These are phyloP conservation scores for Caradrina clavipalpis DNA, from an alignment of 2,888 invertebrate genomes.

Conservation along the genomic window DNA sequence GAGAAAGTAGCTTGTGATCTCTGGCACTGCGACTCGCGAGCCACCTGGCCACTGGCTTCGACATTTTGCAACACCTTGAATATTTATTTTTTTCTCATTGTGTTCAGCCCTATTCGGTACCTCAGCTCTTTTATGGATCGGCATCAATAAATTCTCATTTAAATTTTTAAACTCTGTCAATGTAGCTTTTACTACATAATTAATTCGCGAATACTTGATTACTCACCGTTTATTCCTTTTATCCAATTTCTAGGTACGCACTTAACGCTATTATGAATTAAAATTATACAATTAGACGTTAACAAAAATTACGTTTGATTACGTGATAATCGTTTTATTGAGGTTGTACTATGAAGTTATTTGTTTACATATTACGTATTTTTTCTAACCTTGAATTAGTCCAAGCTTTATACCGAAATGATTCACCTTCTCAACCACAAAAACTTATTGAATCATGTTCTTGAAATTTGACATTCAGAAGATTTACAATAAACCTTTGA, in stretches of 20 bases:
- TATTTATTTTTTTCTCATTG: slow-evolving; percentile 72
- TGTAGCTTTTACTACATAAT: slow-evolving; percentile 66
- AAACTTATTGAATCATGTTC: slow-evolving; percentile 64
- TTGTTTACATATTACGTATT: slow-evolving; percentile 46
- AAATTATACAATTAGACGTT: slow-evolving; percentile 20
- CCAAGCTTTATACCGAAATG: slow-evolving; percentile 52
- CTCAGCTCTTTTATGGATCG: slow-evolving; percentile 62
- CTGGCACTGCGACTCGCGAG: slow-evolving; percentile 62
- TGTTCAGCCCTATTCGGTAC: slow-evolving; percentile 61
- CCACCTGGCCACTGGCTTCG: slow-evolving; percentile 65
- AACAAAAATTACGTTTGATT: slow-evolving; percentile 30
- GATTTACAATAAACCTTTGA: slow-evolving; percentile 74
- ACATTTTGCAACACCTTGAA: slow-evolving; percentile 79
- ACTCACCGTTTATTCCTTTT: slow-evolving; percentile 21
- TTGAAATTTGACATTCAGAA: slow-evolving; percentile 71
- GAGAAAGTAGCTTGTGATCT: slow-evolving; percentile 86
- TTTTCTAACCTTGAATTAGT: slow-evolving; percentile 51
- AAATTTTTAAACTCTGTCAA: slow-evolving; percentile 68
- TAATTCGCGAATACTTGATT: slow-evolving; percentile 32
- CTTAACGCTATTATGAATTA: slow-evolving; percentile 18
- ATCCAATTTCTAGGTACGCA: slow-evolving; percentile 7
- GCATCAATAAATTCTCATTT: slow-evolving; percentile 70
- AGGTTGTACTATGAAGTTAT: slow-evolving; percentile 28
- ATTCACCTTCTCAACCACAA: slow-evolving; percentile 55
- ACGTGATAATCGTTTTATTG: slow-evolving; percentile 19